Percentiles rank a stretch among this genome's conserved stretches.
Evolutionary conservation across 1,140 invertebrate genomes (phyloP).

Genomic region (Drosophila rhopaloa): DNA sequence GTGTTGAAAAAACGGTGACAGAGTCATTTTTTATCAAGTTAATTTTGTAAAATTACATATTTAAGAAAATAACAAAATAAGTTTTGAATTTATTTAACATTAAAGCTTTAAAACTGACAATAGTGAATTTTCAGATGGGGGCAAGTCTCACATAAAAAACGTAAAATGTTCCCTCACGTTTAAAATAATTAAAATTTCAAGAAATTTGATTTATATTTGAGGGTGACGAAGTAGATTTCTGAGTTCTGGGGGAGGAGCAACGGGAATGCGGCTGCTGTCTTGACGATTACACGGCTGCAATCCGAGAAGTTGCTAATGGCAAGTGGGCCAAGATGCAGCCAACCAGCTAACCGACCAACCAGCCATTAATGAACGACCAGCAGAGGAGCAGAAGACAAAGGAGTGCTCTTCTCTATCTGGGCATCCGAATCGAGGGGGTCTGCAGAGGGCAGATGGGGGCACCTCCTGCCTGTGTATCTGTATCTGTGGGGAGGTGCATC

Average conservation of each 20-base stretch:
- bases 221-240: not conserved
- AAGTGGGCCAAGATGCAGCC: constrained; percentile 45
- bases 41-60: too few relatives aligned
- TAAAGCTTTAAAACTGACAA: too few relatives aligned
- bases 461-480: constrained; percentile 13
- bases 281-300: constrained; percentile 32
- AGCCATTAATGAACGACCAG: constrained; percentile 67
- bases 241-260: constrained; percentile 40
- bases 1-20: too few relatives aligned
- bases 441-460: not conserved
- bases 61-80: too few relatives aligned
- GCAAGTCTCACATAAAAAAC: too few relatives aligned
- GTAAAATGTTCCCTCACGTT: too few relatives aligned
- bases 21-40: too few relatives aligned
- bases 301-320: constrained; percentile 40
- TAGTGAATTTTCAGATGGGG: too few relatives aligned
- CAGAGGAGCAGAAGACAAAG: constrained; percentile 33
- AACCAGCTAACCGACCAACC: constrained; percentile 58
- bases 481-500: constrained; percentile 15
- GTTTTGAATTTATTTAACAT: too few relatives aligned
- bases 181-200: too few relatives aligned
- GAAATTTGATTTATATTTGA: not conserved
- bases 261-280: constrained; percentile 11
- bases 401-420: constrained; percentile 38
- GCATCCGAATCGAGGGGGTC: not conserved